Evolutionary conservation across 2,888 invertebrate genomes (phyloP).

Genomic region (Drosophila koepferae): DNA sequence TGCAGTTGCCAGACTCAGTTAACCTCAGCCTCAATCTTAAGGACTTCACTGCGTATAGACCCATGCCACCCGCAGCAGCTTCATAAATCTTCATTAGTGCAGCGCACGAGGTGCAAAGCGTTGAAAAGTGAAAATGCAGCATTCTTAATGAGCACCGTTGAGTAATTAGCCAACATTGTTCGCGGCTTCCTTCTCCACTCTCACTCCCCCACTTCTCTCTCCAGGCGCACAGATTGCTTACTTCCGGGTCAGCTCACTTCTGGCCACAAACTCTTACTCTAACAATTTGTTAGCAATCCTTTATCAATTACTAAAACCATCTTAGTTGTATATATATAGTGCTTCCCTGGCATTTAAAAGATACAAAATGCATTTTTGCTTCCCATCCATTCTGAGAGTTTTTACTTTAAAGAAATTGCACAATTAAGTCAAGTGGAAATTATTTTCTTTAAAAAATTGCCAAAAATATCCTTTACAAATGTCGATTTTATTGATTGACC

Average conservation of each 20-base stretch:
- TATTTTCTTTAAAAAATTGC: not conserved
- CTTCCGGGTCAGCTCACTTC: conserved; percentile 27
- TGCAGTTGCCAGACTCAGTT: conserved; percentile 44
- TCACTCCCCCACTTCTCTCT: conserved; percentile 5
- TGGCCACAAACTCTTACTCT: conserved; percentile 7
- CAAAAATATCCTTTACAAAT: not conserved
- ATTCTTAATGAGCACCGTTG: conserved; percentile 78
- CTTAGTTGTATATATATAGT: not conserved
- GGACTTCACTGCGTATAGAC: conserved; percentile 17
- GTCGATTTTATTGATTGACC: not conserved
- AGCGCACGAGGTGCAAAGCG: conserved; percentile 69
- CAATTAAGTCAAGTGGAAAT: not conserved
- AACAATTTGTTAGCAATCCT: conserved; percentile 53
- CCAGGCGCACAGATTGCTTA: conserved; percentile 10
- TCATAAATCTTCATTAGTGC: conserved; percentile 77
- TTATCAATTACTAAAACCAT: conserved; percentile 70
- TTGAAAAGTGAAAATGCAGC: conserved; percentile 79
- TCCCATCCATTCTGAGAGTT: not conserved
- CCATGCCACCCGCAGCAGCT: conserved; percentile 47
- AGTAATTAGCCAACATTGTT: conserved; percentile 79
- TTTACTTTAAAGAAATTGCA: not conserved
- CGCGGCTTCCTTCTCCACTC: conserved; percentile 43
- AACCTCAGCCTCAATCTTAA: conserved; percentile 61
- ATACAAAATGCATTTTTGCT: not conserved
- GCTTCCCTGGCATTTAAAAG: not conserved